Evolutionary conservation across 2,113 vertebrate species (phyloP), one percentile per base, ranked within the genome.

Genomic region (Nerophis ophidion): DNA sequence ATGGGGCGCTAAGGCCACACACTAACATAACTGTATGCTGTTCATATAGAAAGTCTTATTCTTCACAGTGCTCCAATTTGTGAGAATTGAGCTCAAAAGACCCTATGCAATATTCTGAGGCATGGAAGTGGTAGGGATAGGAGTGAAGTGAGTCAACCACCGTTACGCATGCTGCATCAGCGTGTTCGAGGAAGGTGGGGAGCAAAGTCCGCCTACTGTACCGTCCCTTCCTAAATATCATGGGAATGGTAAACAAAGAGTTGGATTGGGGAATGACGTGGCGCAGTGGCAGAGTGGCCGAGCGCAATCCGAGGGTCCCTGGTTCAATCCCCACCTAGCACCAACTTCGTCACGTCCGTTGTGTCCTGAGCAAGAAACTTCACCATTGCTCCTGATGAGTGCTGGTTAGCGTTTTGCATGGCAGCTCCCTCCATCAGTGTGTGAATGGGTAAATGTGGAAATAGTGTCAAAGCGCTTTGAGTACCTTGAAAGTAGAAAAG

Each of bases 201-300:
- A 50, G 8, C 71, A 78, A 78, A 77, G 80, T 82, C 78, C 72
- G 52, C 42, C 63, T 50, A 72, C 52, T 42, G 38, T 40, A 40
- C 38, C 8, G 38, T 40, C 9, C 38, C 8, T 64, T 15, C 70
- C 69, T 71, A 74, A 75, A 81, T 65, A 69, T 80, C 54, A 69
- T 52, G 47, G 48, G 51, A 17, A 76, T 74, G 72, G 71, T 68
- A 38, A 60, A 75, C 64, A 69, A 76, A n/a, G 16, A 45, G 40
- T 42, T 47, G 40, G 15, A 53, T 72, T 72, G 63, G 9, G 54
- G 61, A 38, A 54, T 68, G n/a, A n/a, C n/a, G n/a, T n/a, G n/a
- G n/a, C n/a, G n/a, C n/a, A n/a, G n/a, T n/a, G n/a, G n/a, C n/a
- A n/a, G n/a, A n/a, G n/a, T n/a, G n/a, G n/a, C n/a, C n/a, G n/a